Evolutionary conservation across 2,888 invertebrate genomes (phyloP), one percentile per base, ranked within the genome.

Genomic region (Micoletzkya japonica): DNA sequence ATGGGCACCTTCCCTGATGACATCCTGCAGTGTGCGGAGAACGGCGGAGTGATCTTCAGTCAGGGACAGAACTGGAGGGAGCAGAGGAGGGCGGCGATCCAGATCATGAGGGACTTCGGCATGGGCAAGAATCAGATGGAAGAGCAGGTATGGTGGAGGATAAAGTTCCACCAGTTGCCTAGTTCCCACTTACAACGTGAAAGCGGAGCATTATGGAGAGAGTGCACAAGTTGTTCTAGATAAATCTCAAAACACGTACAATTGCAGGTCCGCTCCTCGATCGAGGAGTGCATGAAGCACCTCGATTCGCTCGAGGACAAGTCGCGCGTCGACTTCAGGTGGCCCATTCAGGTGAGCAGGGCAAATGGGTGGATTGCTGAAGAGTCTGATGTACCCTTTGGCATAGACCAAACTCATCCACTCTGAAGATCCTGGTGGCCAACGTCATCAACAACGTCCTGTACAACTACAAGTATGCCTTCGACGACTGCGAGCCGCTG

Each of bases 61-160:
- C n/a, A n/a, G n/a, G n/a, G n/a, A n/a, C 66, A 64, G 24, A n/a
- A n/a, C n/a, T n/a, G n/a, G n/a, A n/a, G 67, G n/a, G 71, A 71
- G 26, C 66, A 71, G 30, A 56, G 71, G 58, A 30, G 67, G 6
- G 66, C 70, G 20, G 57, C 66, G 34, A 28, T 71, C n/a, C 64
- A 64, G 26, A 71, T 71, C 44, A 24, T 71, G 58, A 64, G 71
- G 49, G 71, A 71, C 37, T 71, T 71, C 52, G 71, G 71, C 20
- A 52, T 71, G 17, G 71, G 71, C 10, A 71, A 68, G 39, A 71
- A 67, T 49, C n/a, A 57, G 1, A 71, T 71, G 71, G 71, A 71
- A 30, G 44, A 44, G 20, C 44, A 44, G 44, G 44, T 44, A n/a
- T n/a, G n/a, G n/a, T n/a, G n/a, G n/a, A n/a, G n/a, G n/a, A n/a